A percentile compares a stretch with the other conserved stretches of the same genome.
Evolutionary conservation across 2,797 vertebrate genomes (phyloP).

Genomic region (Pangasius macronema): DNA sequence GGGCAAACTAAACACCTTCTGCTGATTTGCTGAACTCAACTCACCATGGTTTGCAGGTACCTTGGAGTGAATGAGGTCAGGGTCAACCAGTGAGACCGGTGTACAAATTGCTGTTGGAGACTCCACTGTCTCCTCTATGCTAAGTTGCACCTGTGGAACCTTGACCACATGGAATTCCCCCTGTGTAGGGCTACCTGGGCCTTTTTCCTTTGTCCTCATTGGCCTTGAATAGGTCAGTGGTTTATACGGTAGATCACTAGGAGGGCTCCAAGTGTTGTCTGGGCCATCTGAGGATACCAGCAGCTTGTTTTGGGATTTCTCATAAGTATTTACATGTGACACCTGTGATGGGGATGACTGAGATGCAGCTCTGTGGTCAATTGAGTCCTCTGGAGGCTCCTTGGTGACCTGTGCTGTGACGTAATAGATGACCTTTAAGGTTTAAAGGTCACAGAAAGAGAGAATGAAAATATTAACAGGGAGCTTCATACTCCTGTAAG

Average conservation of each 20-base stretch:
- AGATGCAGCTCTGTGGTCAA: conserved; percentile 64
- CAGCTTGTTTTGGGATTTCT: conserved; percentile 74
- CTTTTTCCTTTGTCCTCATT: conserved; percentile 65
- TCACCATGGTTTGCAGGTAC: conserved; percentile 9
- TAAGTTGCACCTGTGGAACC: conserved; percentile 57
- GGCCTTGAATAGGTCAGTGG: conserved; percentile 65
- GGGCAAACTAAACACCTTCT: conserved; percentile 65
- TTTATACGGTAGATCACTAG: conserved; percentile 65
- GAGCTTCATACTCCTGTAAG: not conserved
- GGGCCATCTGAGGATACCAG: conserved; percentile 46
- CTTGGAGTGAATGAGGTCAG: conserved; percentile 9
- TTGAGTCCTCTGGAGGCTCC: conserved; percentile 69
- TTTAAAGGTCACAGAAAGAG: conserved; percentile 48
- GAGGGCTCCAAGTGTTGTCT: conserved; percentile 37
- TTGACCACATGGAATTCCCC: conserved; percentile 53
- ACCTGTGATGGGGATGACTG: conserved; percentile 74
- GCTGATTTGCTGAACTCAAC: conserved; percentile 47
- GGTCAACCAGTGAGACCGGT: conserved; percentile 36
- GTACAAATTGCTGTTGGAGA: conserved; percentile 53
- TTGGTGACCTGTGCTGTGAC: conserved; percentile 80
- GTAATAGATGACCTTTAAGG: conserved; percentile 77
- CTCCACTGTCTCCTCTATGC: conserved; percentile 69
- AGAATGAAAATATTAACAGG: conserved; percentile 44
- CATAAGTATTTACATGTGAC: conserved; percentile 80
- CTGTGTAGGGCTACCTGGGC: conserved; percentile 66